Base-by-base conservation (phyloP, 1,140 invertebrate genomes). In the Glossosoma conforme region DNA sequence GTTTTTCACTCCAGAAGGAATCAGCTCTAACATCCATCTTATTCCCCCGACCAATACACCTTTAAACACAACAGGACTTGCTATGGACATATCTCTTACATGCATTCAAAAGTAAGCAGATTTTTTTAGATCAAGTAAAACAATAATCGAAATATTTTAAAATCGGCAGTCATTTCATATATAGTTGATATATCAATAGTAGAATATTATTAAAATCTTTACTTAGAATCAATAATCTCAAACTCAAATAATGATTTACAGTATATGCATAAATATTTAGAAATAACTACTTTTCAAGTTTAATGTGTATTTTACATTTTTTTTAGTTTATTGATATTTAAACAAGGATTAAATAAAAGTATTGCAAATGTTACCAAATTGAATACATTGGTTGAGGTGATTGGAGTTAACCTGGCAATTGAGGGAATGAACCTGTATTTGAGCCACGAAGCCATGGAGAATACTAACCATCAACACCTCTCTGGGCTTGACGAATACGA, bases 401-500 rank as follows among this genome's bases (percentile, higher is more conserved):
- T 51, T 11, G 60, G 63, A 28, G 46, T 68, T 2, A 57, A 51
- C 33, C 28, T 64, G n/a, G 56, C 65, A 17, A 32, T 50, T 56
- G 38, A 60, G 55, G 52, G 62, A 63, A 61, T 47, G 56, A 50
- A 25, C 10, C 32, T 22, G 24, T 10, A 22, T 10, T 14, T 45
- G 1, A 20, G 2, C 19, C n/a, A 19, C 10, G 25, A 47, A 13
- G 20, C 19, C 2, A 17, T n/a, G 9, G 6, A 11, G 11, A 10
- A 14, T 19, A 14, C 40, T 13, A 15, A 20, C 5, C 42, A 53
- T 10, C 15, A 40, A 19, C 72, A 74, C 56, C 69, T 72, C 38
- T 71, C 74, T 10, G 67, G 65, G 1, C 58, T 77, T 47, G 72
- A 77, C 41, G 58, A 58, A 30, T 68, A 62, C 44, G 68, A 74